These are phyloP conservation scores for Acrocephalus kingi DNA, from an alignment of 2,113 vertebrate species.

Conservation along the genomic window DNA sequence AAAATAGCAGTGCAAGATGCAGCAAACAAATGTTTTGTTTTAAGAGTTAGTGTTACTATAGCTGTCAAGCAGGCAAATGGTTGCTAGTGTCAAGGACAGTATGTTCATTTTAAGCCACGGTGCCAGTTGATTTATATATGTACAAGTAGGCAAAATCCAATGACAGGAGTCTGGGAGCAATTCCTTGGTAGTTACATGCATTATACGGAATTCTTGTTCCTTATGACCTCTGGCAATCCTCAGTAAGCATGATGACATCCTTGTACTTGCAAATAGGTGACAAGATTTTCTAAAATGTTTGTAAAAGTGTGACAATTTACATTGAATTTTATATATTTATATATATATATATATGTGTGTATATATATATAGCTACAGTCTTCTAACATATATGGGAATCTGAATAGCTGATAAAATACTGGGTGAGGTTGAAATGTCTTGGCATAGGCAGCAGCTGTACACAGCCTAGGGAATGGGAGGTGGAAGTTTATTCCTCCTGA, in stretches of 20 bases:
- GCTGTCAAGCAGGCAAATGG: neutral
- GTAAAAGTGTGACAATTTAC: neutral
- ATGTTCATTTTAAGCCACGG: neutral
- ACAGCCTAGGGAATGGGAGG: neutral
- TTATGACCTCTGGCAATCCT: neutral
- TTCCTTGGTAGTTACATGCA: neutral
- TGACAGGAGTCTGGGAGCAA: neutral
- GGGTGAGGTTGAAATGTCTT: neutral
- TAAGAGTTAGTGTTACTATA: neutral
- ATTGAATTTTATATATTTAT: neutral
- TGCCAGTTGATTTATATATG: neutral
- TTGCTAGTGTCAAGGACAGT: neutral
- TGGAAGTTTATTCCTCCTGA: neutral
- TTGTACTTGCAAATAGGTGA: neutral
- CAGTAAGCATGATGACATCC: neutral
- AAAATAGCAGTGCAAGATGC: neutral
- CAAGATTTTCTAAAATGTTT: neutral
- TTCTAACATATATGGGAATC: neutral
- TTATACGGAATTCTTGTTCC: neutral
- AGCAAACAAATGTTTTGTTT: neutral
- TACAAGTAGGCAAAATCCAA: neutral
- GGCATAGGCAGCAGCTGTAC: neutral
- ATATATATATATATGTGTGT: neutral
- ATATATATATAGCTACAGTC: neutral
- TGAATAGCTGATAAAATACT: neutral